Evolutionary conservation across 2,797 vertebrate genomes (phyloP).

Genomic region (Clarias fuscus): DNA sequence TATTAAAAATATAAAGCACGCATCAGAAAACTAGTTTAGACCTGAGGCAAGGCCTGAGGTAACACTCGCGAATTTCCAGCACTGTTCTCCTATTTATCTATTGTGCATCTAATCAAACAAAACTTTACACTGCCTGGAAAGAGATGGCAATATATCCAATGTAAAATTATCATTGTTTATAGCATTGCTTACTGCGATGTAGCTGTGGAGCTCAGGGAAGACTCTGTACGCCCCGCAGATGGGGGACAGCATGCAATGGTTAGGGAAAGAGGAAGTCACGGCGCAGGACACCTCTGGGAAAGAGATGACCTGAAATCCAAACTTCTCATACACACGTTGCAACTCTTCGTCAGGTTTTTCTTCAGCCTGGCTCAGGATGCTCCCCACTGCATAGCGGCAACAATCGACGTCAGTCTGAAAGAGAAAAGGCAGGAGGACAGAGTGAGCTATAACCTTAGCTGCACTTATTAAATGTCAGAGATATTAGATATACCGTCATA

Average conservation of each 20-base stretch:
- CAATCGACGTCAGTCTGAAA: conserved; percentile 82
- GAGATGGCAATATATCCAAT: neutral
- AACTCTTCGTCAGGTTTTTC: conserved; percentile 82
- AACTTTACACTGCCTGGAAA: neutral
- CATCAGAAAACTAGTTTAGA: neutral
- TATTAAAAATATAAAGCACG: neutral
- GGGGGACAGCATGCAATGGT: conserved; percentile 83
- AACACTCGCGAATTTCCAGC: neutral
- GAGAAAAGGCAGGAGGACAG: neutral
- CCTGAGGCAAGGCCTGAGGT: neutral
- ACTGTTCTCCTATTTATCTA: neutral
- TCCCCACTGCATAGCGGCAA: conserved; percentile 89
- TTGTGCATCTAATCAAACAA: neutral
- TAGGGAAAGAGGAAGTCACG: conserved; percentile 87
- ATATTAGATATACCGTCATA: neutral
- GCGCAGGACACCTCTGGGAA: conserved; percentile 91
- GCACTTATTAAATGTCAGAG: neutral
- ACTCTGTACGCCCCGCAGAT: conserved; percentile 85
- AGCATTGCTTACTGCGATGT: conserved; percentile 82
- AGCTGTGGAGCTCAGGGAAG: conserved; percentile 82
- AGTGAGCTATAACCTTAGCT: neutral
- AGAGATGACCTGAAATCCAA: conserved; percentile 90
- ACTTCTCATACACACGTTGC: conserved; percentile 85
- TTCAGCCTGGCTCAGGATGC: conserved; percentile 88
- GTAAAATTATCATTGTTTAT: neutral